phyloP scores from a whole-genome alignment of 2,797 vertebrate genomes.

The Bothrops alternatus region DNA sequence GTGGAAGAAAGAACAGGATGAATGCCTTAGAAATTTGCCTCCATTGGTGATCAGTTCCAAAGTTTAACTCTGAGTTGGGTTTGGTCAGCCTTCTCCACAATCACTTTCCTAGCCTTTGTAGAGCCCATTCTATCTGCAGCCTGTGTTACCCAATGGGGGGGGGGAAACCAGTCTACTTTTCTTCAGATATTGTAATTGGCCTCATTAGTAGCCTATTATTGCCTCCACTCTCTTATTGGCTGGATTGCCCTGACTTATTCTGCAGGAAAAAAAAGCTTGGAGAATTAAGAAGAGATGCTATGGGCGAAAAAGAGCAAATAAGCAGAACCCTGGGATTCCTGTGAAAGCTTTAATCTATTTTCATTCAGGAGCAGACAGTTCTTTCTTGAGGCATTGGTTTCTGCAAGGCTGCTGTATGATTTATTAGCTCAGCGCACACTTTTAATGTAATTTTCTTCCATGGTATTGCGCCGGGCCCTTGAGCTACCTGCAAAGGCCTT shows the following conservation, averaged over 20 bases:
- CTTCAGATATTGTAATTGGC: neutral
- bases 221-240: neutral
- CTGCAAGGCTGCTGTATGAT: neutral
- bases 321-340: slow-evolving; percentile 4
- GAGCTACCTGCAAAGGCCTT: neutral
- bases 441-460: neutral
- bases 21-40: neutral
- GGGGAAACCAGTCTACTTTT: neutral
- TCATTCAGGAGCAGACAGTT: slow-evolving; percentile 30
- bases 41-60: neutral
- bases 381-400: neutral
- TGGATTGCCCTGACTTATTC: neutral
- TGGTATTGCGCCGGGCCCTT: neutral
- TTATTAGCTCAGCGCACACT: slow-evolving; percentile 9
- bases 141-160: neutral
- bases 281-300: neutral
- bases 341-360: slow-evolving; percentile 36
- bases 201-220: neutral
- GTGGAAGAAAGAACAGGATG: neutral
- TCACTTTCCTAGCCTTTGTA: neutral
- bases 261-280: neutral
- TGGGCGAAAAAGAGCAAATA: neutral
- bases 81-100: neutral
- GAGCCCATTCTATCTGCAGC: neutral
- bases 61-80: neutral